Conservation (phyloP, 2,888 invertebrate genomes). For the Acheta domesticus region DNA sequence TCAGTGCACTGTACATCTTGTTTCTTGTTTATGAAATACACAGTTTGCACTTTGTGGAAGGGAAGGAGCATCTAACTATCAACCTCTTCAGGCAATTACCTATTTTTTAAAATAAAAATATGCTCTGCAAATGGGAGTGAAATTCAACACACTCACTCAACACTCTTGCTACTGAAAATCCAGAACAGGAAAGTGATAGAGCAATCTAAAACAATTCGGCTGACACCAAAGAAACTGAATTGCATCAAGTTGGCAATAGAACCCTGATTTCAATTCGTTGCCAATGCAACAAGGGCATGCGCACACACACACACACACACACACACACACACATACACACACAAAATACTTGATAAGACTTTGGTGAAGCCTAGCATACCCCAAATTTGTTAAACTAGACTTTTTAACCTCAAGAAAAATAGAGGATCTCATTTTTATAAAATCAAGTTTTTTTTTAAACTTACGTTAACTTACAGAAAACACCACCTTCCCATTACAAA, state of each 20-base stretch:
- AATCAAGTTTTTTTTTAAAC: no score
- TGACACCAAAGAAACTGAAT: constrained; percentile 37
- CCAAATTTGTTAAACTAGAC: neutral
- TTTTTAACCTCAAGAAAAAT: neutral
- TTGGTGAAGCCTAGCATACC: constrained; percentile 36
- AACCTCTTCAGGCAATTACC: neutral
- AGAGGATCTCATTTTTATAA: no score
- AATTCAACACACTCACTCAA: constrained; percentile 30
- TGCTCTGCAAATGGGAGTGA: constrained; percentile 35
- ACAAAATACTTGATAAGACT: constrained; percentile 28
- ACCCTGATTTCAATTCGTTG: constrained; percentile 33
- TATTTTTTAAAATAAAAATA: constrained; percentile 34
- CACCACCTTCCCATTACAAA: constrained; percentile 18
- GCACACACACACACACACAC: constrained; percentile 23
- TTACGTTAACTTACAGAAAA: no score
- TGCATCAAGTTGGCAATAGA: constrained; percentile 30
- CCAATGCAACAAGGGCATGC: constrained; percentile 26
- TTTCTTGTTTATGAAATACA: constrained; percentile 25
- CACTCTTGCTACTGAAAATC: constrained; percentile 31
- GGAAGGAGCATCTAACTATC: constrained; percentile 21
- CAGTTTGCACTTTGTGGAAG: constrained; percentile 29
- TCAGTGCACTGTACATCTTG: constrained; percentile 23
- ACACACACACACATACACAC: no score
- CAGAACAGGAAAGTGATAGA: constrained; percentile 28
- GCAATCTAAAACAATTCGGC: constrained; percentile 28